Percentiles rank a stretch among this genome's conserved stretches.
Evolutionary conservation across 1,140 invertebrate genomes (phyloP).

Genomic region (Trinorchestia longiramus): DNA sequence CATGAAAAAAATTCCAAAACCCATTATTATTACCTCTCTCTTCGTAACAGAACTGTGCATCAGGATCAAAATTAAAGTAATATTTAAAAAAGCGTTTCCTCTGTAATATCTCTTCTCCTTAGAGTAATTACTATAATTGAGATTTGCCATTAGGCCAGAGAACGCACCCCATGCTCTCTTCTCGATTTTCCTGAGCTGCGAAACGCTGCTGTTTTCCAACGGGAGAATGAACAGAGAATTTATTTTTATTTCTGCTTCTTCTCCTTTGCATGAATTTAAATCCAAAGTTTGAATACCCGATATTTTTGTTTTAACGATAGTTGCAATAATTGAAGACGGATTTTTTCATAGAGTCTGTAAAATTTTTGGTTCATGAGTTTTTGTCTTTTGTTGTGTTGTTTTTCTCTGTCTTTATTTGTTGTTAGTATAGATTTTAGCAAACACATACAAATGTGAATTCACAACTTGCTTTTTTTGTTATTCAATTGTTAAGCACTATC

Average conservation of each 20-base stretch:
- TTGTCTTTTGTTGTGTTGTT: background rate
- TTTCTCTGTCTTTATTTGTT: background rate
- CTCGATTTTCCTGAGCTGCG: background rate
- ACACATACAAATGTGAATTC: background rate
- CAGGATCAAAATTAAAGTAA: background rate
- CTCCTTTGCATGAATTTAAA: background rate
- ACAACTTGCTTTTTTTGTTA: no score
- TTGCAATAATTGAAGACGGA: background rate
- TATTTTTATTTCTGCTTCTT: background rate
- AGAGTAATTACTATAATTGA: constrained; percentile 10
- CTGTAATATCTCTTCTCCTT: background rate
- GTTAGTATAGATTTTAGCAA: background rate
- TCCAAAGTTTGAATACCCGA: background rate
- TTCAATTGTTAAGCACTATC: no score
- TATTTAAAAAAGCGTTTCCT: background rate
- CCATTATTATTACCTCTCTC: no score
- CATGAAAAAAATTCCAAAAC: no score
- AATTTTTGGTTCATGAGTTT: background rate
- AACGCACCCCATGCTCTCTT: background rate
- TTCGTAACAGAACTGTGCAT: no score
- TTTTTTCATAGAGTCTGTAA: background rate
- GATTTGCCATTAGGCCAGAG: background rate
- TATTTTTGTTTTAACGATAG: background rate
- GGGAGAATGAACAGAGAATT: background rate
- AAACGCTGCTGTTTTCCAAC: background rate